A percentile compares a stretch with the other conserved stretches of the same genome.
Conservation (phyloP, 2,113 vertebrate species). For the Dermatemys mawii region DNA sequence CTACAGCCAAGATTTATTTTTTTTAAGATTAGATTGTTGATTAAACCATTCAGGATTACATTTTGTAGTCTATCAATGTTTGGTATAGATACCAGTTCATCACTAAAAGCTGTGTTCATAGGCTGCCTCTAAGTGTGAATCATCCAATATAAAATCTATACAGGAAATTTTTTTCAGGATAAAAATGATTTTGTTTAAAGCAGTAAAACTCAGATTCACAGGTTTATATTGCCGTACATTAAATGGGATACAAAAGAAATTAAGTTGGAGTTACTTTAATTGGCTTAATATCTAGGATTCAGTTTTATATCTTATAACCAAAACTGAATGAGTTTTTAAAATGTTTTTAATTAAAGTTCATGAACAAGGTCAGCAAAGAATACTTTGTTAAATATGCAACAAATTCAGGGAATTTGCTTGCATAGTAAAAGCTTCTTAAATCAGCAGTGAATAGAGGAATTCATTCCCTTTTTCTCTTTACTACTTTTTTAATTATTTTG, state of each 20-base stretch:
- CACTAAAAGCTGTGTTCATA: constrained; percentile 16
- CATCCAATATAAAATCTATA: background rate
- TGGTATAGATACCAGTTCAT: constrained; percentile 1
- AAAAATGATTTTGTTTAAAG: constrained; percentile 20
- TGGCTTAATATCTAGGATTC: background rate
- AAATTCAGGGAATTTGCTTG: background rate
- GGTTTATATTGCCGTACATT: background rate
- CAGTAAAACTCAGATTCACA: background rate
- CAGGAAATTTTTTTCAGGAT: background rate
- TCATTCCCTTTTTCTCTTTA: background rate
- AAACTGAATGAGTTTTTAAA: constrained; percentile 11
- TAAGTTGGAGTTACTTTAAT: constrained; percentile 14
- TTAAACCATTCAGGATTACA: background rate
- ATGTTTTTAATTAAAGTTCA: constrained; percentile 19
- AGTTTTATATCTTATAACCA: constrained; percentile 14
- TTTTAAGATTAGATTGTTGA: constrained; percentile 4
- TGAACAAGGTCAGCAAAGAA: background rate
- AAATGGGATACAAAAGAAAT: constrained; percentile 8
- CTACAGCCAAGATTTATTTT: background rate
- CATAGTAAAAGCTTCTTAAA: background rate
- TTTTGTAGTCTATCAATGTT: background rate
- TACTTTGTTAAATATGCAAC: background rate
- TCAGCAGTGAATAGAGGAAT: background rate
- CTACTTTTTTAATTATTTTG: background rate
- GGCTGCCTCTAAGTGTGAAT: background rate